Percentiles rank a stretch among this genome's conserved stretches.
These are phyloP conservation scores for Chrysaora quinquecirrha DNA, from an alignment of 30 jellyfish, hydroid and myxozoan species.

Conservation along the genomic window DNA sequence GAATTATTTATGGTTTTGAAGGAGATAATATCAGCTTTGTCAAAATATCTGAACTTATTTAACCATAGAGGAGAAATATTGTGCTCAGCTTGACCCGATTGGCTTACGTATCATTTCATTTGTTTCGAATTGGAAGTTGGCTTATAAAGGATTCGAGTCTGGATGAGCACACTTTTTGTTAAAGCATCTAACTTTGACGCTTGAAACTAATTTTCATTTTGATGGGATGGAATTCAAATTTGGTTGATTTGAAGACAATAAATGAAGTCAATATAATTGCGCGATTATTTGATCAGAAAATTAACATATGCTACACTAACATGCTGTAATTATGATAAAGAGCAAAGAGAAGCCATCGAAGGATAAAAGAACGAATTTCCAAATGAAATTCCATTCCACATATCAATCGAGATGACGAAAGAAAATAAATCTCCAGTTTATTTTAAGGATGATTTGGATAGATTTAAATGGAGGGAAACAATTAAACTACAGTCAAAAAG, in stretches of 20 bases:
- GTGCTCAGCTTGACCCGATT: slow-evolving; percentile 72
- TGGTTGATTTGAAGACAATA: too few relatives aligned
- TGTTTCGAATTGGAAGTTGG: slow-evolving; percentile 38
- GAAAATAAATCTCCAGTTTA: slow-evolving; percentile 53
- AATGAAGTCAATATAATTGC: too few relatives aligned
- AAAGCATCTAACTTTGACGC: too few relatives aligned
- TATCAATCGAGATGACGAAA: slow-evolving; percentile 28
- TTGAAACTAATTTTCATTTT: too few relatives aligned
- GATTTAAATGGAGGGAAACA: slow-evolving; percentile 59
- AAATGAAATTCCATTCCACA: slow-evolving; percentile 15
- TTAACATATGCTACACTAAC: too few relatives aligned
- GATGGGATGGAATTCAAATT: too few relatives aligned
- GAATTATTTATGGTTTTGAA: slow-evolving; percentile 3
- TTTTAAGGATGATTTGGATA: slow-evolving; percentile 76
- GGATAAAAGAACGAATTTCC: slow-evolving; percentile 34
- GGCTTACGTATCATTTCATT: slow-evolving; percentile 1
- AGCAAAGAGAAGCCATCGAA: slow-evolving; percentile 11
- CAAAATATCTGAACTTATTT: background rate
- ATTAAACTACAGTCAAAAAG: slow-evolving; percentile 58
- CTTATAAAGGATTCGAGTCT: too few relatives aligned
- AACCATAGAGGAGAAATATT: slow-evolving; percentile 20
- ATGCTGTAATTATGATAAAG: too few relatives aligned
- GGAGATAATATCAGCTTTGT: slow-evolving; percentile 47
- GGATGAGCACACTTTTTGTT: too few relatives aligned
- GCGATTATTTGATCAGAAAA: too few relatives aligned